Evolutionary conservation across 2,797 vertebrate species (phyloP), one percentile per base, ranked within the genome.

Genomic region (Epinephelus malabaricus): DNA sequence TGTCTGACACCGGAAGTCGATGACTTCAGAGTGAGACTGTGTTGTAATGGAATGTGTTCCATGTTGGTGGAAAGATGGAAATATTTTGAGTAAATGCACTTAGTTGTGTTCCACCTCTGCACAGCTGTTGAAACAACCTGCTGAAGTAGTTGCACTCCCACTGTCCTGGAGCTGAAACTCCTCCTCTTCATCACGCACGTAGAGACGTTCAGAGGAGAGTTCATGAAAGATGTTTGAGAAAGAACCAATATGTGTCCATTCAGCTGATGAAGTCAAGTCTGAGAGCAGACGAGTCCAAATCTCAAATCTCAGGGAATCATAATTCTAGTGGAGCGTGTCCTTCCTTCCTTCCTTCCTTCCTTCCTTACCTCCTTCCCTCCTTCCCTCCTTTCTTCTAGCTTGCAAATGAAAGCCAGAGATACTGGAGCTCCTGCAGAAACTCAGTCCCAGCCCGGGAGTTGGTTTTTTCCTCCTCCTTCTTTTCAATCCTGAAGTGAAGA

Each of bases 391-490:
- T 51, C 43, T 59, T 59, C 21, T 47, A 13, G n/a, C 34, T 82
- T 38, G 13, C 4, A 56, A 62, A 64, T 19, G 12, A 81, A 86
- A 66, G 43, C 58, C 23, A 18, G 46, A 76, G 45, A 64, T 17
- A 27, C 47, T 71, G 9, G 46, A 50, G 64, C 62, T 50, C 17
- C 47, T 50, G 30, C 55, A 53, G 61, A 38, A 71, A 17, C 66
- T 62, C 15, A 1, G 17, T 82, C 75, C 75, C 72, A 50, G 69
- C 49, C 27, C 9, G 72, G 76, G 81, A 79, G 45, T 75, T 66
- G 55, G 3, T 70, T 71, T 65, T 58, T 65, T 73, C 49, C 34
- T 25, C 18, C 73, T 21, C 17, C 12, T 65, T 66, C 65, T 77
- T 49, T 67, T 63, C 61, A 23, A 8, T 72, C 10, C 49, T 15